Conservation (phyloP, 2,797 vertebrate species). For the Cynopterus sphinx region DNA sequence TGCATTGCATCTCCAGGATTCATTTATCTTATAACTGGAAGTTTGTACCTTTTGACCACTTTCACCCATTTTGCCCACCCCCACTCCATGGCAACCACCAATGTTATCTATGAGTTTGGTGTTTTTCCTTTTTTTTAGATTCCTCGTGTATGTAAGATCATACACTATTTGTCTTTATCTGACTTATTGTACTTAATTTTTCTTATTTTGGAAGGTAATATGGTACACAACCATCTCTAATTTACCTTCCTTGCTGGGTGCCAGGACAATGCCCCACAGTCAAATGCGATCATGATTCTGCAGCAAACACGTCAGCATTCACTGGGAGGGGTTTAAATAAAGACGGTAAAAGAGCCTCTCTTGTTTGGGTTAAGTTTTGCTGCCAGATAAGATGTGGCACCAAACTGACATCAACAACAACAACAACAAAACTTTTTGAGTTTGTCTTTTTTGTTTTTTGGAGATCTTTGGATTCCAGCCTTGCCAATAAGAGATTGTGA, state of each 20-base stretch:
- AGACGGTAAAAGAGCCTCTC: background rate
- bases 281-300: background rate
- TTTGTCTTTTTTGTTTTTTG: background rate
- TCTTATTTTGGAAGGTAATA: background rate
- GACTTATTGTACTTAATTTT: background rate
- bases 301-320: background rate
- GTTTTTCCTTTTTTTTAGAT: background rate
- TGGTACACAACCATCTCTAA: background rate
- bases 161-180: background rate
- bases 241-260: rapidly evolving
- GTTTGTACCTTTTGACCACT: background rate
- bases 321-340: background rate
- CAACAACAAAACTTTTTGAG: background rate
- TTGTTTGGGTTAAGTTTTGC: background rate
- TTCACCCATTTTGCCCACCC: background rate
- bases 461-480: background rate
- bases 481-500: background rate
- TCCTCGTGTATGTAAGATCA: background rate
- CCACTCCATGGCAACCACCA: background rate
- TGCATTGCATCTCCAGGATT: background rate
- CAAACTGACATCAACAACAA: background rate
- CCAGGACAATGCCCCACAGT: background rate
- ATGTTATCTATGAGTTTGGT: background rate
- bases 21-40: background rate
- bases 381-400: background rate